These are phyloP conservation scores for Plebejus argus DNA, from an alignment of 2,888 invertebrate species.

Conservation along the genomic window DNA sequence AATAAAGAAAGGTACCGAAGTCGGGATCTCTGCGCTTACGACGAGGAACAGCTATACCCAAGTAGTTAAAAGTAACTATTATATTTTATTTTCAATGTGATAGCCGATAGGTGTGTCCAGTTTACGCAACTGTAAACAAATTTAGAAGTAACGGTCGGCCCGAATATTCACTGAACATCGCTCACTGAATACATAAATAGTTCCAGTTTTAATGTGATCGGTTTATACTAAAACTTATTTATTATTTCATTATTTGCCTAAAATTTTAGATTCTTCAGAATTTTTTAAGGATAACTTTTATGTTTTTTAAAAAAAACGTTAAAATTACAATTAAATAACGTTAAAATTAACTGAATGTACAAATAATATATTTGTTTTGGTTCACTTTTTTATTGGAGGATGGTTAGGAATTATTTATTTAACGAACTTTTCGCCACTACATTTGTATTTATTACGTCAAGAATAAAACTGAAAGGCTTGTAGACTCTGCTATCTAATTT, in stretches of 20 bases:
- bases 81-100: background rate
- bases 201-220: background rate
- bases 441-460: background rate
- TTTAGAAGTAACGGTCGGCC: background rate
- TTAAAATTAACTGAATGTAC: no score
- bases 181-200: conserved; percentile 1
- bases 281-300: no score
- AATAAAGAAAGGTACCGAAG: no score
- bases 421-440: background rate
- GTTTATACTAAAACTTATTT: background rate
- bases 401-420: background rate
- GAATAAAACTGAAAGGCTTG: background rate
- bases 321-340: no score
- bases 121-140: conserved; percentile 15
- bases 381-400: background rate
- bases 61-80: background rate
- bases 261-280: background rate
- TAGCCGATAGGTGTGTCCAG: background rate
- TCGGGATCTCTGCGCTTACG: no score
- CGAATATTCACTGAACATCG: background rate
- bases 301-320: no score
- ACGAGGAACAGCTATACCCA: no score
- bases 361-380: no score
- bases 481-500: background rate
- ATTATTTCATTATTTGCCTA: background rate